Evolutionary conservation across 2,113 vertebrate genomes (phyloP).

Genomic region (Mesocricetus auratus): DNA sequence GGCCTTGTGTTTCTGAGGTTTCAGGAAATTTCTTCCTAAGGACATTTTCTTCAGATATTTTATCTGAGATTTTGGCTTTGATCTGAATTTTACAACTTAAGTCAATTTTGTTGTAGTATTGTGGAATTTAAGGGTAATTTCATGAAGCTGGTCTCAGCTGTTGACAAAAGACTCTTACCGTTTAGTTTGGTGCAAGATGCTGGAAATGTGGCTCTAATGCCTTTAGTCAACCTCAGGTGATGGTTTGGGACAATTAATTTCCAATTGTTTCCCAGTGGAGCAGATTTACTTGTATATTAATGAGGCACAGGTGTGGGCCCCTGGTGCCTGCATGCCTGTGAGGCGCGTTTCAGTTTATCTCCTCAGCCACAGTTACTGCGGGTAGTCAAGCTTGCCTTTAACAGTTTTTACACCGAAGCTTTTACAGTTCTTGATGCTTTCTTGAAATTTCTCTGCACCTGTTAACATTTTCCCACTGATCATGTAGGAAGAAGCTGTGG

Average conservation of each 20-base stretch:
- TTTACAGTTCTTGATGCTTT: slow-evolving; percentile 88
- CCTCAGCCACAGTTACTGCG: slow-evolving; percentile 90
- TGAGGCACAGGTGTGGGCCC: slow-evolving; percentile 93
- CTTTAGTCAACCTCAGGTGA: slow-evolving; percentile 90
- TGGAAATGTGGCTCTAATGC: slow-evolving; percentile 86
- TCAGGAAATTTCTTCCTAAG: slow-evolving; percentile 54
- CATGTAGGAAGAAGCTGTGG: slow-evolving; percentile 88
- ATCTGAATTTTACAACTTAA: slow-evolving; percentile 10
- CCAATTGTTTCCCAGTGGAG: slow-evolving; percentile 92
- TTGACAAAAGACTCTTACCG: slow-evolving; percentile 80
- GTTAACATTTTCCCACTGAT: slow-evolving; percentile 91
- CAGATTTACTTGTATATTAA: slow-evolving; percentile 93
- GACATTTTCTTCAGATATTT: slow-evolving; percentile 60
- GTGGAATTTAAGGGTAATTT: slow-evolving; percentile 71
- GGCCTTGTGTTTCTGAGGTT: not conserved
- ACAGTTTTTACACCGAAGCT: slow-evolving; percentile 89
- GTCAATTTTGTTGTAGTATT: slow-evolving; percentile 54
- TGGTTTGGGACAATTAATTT: slow-evolving; percentile 94
- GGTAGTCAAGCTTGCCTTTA: slow-evolving; percentile 89
- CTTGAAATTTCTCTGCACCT: slow-evolving; percentile 88
- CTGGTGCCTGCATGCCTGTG: slow-evolving; percentile 90
- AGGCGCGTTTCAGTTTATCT: slow-evolving; percentile 92
- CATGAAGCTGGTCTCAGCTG: slow-evolving; percentile 60
- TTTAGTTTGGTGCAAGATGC: slow-evolving; percentile 83
- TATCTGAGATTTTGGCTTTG: not conserved